Base-by-base conservation (phyloP, 2,888 invertebrate genomes). In the Sinotaia quadrata region DNA sequence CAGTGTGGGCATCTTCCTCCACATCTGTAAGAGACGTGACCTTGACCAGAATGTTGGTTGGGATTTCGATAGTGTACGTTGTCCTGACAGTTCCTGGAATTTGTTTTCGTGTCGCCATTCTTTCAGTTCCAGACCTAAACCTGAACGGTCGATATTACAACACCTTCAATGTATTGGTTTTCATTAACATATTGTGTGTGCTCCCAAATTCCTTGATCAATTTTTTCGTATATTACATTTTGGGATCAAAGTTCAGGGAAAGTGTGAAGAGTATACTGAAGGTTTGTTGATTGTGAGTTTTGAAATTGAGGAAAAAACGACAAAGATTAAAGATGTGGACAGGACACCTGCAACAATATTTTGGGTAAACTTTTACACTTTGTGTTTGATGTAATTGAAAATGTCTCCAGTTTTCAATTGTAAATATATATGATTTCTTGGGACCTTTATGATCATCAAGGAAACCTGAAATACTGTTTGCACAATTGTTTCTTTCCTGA, bases 11-110 rank as follows among this genome's bases (percentile, higher is more conserved):
- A n/a, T 8, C 15, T 24, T 24, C 54, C 18, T 29, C 2, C 27
- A 5, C 44, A 44, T 24, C 7, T 15, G n/a, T 29, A 18, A 33
- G 51, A 24, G 61, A 62, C 24, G 36, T 62, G 21, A 49, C 61
- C 12, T 51, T 62, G 51, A 62, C 61, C 51, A 47, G 49, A 29
- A 51, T 62, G 61, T 34, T 62, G 36, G 51, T 62, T 27, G 61
- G 61, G 27, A 51, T 33, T 3, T 62, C 61, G 2, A 27, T 62
- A 8, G 12, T 62, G 15, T 62, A 51, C 49, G 49, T 62, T 15
- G 18, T 15, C 5, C 51, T 49, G 27, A 34, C 27, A 7, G 36
- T 24, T 24, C 61, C 61, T 54, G 27, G 31, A 1, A 29, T 54
- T 8, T 24, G 2, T 24, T 29, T 29, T 1, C n/a, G 54, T 18